Percentiles rank a stretch among this genome's conserved stretches.
phyloP scores from a whole-genome alignment of 2,797 vertebrate species.

The Peromyscus melanophrys region DNA sequence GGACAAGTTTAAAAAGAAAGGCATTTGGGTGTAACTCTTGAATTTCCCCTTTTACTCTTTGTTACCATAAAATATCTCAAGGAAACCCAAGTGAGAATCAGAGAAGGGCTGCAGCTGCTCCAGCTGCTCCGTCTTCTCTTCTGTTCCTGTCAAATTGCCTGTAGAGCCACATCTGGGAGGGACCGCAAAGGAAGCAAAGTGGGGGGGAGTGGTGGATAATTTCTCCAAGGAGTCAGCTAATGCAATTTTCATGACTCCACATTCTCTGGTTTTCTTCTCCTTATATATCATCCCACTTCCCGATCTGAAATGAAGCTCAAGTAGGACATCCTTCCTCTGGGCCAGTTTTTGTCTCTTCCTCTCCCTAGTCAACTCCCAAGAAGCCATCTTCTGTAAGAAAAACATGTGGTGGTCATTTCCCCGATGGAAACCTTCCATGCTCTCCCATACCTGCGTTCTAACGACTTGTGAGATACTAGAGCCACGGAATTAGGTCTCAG shows the following conservation, averaged over 20 bases:
- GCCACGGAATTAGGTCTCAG: neutral
- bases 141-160: neutral
- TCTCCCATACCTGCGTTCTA: neutral
- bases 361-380: neutral
- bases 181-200: neutral
- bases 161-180: neutral
- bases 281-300: neutral
- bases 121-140: neutral
- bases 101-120: neutral
- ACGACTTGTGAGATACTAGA: neutral
- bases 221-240: neutral
- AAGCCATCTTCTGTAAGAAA: slow-evolving; percentile 28
- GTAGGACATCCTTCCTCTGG: neutral
- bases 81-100: neutral
- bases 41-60: slow-evolving; percentile 39
- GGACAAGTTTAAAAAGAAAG: slow-evolving; percentile 7
- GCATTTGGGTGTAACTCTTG: neutral
- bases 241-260: neutral
- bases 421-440: neutral
- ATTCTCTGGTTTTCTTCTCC: neutral
- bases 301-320: neutral
- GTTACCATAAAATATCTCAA: slow-evolving; percentile 42
- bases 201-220: neutral
- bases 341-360: neutral
- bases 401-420: neutral